Conservation (phyloP, 2,888 invertebrate genomes). For the Sphecodes monilicornis region DNA sequence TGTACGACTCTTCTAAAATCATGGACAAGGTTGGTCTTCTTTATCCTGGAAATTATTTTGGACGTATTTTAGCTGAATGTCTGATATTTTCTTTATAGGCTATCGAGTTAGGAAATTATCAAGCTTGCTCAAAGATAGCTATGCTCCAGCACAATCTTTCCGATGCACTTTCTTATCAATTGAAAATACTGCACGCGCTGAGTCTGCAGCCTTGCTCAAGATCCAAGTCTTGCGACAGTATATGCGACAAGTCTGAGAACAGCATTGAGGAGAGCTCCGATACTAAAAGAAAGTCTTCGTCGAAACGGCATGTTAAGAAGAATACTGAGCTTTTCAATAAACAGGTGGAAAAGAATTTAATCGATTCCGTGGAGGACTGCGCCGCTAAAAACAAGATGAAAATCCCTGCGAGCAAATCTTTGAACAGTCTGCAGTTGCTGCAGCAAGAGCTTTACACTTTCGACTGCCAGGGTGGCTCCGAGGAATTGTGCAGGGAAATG, state of each 20-base stretch:
- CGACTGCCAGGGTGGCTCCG: slow-evolving; percentile 84
- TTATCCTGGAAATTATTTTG: not conserved
- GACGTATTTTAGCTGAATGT: not conserved
- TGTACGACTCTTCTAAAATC: slow-evolving; percentile 81
- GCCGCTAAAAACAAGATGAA: slow-evolving; percentile 78
- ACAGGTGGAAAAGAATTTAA: slow-evolving; percentile 81
- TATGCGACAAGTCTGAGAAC: not conserved
- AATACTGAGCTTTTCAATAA: slow-evolving; percentile 80
- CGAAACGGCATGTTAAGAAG: slow-evolving; percentile 50
- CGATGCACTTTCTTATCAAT: slow-evolving; percentile 83
- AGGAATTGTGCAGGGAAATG: slow-evolving; percentile 81
- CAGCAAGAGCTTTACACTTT: slow-evolving; percentile 83
- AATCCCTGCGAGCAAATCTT: slow-evolving; percentile 81
- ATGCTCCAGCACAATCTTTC: slow-evolving; percentile 83
- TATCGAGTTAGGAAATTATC: slow-evolving; percentile 83
- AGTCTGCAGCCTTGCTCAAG: slow-evolving; percentile 65
- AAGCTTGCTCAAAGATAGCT: slow-evolving; percentile 85
- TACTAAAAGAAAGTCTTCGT: slow-evolving; percentile 11
- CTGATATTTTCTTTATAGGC: slow-evolving; percentile 76
- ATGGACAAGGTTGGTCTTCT: slow-evolving; percentile 80
- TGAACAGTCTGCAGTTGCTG: slow-evolving; percentile 80
- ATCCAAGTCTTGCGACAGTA: slow-evolving; percentile 37
- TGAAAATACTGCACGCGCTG: slow-evolving; percentile 80
- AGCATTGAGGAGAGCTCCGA: not conserved
- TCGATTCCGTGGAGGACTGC: slow-evolving; percentile 80